These are phyloP conservation scores for Cephus pulcher DNA, from an alignment of 2,888 invertebrate genomes.

Conservation along the genomic window DNA sequence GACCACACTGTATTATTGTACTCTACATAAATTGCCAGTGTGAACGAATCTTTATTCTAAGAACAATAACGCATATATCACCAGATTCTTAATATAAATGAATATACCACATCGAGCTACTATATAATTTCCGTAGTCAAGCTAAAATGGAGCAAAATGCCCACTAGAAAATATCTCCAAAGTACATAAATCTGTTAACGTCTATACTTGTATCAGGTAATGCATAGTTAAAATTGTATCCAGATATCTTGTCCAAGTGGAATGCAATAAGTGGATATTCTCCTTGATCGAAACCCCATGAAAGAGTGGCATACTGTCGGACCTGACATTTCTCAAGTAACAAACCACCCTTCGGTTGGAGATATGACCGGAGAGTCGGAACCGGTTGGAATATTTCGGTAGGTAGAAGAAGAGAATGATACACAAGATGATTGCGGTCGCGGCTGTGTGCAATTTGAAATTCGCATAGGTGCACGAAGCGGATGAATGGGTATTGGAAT, in stretches of 20 bases:
- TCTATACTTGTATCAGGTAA: neutral
- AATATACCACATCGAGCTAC: neutral
- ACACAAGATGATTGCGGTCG: conserved; percentile 23
- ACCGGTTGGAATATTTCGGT: conserved; percentile 39
- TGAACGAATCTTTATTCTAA: neutral
- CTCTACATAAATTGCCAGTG: neutral
- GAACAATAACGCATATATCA: neutral
- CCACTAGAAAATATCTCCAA: neutral
- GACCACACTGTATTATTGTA: neutral
- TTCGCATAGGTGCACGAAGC: neutral
- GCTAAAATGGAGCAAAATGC: no score
- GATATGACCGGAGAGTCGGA: conserved; percentile 13
- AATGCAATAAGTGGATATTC: neutral
- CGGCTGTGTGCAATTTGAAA: neutral
- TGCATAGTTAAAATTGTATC: neutral
- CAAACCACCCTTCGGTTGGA: neutral
- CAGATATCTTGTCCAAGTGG: neutral
- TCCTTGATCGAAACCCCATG: neutral
- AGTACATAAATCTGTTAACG: neutral
- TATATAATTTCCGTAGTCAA: neutral
- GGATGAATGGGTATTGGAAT: neutral
- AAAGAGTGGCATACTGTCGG: neutral
- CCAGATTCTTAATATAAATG: neutral
- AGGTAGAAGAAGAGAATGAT: conserved; percentile 12
- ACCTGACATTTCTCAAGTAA: neutral